Percentiles rank a stretch among this genome's conserved stretches.
Evolutionary conservation across 2,113 vertebrate species (phyloP).

Genomic region (Phylloscopus trochiloides): DNA sequence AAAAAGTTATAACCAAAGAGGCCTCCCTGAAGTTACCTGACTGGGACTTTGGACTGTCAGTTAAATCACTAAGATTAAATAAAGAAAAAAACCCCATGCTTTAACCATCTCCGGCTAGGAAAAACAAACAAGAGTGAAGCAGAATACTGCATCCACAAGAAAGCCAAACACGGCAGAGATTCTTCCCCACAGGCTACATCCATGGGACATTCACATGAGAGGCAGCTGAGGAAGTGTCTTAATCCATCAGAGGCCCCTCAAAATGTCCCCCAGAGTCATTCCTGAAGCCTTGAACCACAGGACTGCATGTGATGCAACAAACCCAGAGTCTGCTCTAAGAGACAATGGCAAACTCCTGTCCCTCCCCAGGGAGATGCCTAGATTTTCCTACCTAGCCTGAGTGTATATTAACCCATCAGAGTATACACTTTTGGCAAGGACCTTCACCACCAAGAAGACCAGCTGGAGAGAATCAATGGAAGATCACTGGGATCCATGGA

Average conservation of each 20-base stretch:
- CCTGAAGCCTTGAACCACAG: not conserved
- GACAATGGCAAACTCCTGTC: not conserved
- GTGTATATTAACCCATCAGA: rapidly evolving
- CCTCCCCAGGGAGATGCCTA: not conserved
- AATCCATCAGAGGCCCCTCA: not conserved
- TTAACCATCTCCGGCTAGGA: not conserved
- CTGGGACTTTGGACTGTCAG: not conserved
- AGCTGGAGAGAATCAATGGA: not conserved
- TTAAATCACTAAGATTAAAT: not conserved
- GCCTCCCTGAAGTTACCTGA: not conserved
- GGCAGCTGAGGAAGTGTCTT: no score
- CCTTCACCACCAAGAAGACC: not conserved
- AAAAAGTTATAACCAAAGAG: not conserved
- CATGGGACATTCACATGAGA: not conserved
- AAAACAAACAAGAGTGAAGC: not conserved
- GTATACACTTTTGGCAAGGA: not conserved
- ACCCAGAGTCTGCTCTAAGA: not conserved
- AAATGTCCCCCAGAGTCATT: not conserved
- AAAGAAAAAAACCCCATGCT: not conserved
- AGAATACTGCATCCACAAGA: not conserved
- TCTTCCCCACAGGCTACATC: not conserved
- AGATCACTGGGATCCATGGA: not conserved
- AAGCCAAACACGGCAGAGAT: not conserved
- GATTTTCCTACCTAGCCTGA: not conserved
- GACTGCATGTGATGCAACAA: no score